These are phyloP conservation scores for Halcyon malimbica DNA, from an alignment of 2,113 vertebrate species.

Conservation along the genomic window DNA sequence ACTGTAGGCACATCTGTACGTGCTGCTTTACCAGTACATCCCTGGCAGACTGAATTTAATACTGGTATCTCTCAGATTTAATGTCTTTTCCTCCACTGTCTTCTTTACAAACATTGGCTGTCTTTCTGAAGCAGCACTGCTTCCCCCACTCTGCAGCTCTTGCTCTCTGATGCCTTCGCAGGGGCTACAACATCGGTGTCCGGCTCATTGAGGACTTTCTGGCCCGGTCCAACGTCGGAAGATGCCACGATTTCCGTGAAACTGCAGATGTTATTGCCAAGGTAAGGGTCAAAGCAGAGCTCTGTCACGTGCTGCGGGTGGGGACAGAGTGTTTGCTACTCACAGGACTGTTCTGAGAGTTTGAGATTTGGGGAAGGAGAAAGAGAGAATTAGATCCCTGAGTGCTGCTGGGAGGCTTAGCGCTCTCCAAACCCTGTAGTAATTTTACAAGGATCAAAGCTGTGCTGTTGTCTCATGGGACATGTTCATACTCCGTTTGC, in stretches of 20 bases:
- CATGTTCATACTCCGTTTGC: not conserved
- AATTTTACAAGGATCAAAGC: not conserved
- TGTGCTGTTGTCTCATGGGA: not conserved
- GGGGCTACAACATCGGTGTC: constrained; percentile 99
- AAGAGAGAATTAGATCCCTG: not conserved
- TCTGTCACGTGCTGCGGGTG: not conserved
- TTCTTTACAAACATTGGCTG: not conserved
- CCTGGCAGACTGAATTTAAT: not conserved
- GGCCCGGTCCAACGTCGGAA: constrained; percentile 94
- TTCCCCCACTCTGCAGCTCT: not conserved
- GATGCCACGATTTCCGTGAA: constrained; percentile 98
- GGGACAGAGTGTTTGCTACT: not conserved
- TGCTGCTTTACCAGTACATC: not conserved
- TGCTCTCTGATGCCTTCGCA: constrained; percentile 59
- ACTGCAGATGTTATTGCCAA: constrained; percentile 98
- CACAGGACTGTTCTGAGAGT: not conserved
- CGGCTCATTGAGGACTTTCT: constrained; percentile 98
- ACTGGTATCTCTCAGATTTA: not conserved
- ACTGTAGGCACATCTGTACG: not conserved
- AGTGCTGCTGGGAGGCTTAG: not conserved
- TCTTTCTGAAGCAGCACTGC: not conserved
- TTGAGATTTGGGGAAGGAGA: not conserved
- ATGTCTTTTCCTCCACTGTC: rapidly evolving
- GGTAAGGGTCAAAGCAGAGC: constrained; percentile 69
- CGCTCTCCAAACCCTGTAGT: not conserved